phyloP scores from a whole-genome alignment of 2,113 vertebrate species.

The Corydoras sp. region DNA sequence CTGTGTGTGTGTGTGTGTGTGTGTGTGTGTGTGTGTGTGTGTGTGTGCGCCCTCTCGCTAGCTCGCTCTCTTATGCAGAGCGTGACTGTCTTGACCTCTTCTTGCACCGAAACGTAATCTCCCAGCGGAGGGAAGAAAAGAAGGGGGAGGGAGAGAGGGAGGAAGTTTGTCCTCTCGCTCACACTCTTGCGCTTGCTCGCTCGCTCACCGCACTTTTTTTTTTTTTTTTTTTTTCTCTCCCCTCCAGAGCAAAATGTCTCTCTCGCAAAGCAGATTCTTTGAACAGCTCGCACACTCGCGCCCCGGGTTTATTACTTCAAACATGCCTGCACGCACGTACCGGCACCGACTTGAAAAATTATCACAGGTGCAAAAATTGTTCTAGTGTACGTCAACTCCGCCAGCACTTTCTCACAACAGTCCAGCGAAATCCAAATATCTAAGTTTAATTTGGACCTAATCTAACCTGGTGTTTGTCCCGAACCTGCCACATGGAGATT shows the following conservation, averaged over 20 bases:
- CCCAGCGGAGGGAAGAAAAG: constrained; percentile 31
- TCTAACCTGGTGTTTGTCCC: too few species aligned
- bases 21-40: constrained; percentile 22
- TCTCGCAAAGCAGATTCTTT: constrained; percentile 45
- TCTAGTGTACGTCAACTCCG: background rate
- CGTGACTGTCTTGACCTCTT: constrained; percentile 46
- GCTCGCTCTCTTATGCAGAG: background rate
- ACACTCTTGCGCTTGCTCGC: constrained; percentile 8
- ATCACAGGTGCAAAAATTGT: constrained; percentile 15
- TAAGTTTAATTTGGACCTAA: too few species aligned
- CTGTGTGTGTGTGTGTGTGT: constrained; percentile 22
- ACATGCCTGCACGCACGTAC: constrained; percentile 18
- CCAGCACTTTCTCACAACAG: too few species aligned
- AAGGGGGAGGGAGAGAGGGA: constrained; percentile 33
- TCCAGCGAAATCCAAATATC: background rate
- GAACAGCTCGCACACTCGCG: constrained; percentile 33
- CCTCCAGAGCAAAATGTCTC: constrained; percentile 30
- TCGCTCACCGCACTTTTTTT: background rate
- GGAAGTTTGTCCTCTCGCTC: constrained; percentile 52
- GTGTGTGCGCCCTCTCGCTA: constrained; percentile 17
- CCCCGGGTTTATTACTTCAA: constrained; percentile 17
- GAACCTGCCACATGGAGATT: too few species aligned
- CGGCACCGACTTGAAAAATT: constrained; percentile 17
- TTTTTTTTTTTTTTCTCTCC: background rate
- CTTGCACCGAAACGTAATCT: constrained; percentile 40